Evolutionary conservation across 2,113 vertebrate species (phyloP).

Genomic region (Cynocephalus volans): DNA sequence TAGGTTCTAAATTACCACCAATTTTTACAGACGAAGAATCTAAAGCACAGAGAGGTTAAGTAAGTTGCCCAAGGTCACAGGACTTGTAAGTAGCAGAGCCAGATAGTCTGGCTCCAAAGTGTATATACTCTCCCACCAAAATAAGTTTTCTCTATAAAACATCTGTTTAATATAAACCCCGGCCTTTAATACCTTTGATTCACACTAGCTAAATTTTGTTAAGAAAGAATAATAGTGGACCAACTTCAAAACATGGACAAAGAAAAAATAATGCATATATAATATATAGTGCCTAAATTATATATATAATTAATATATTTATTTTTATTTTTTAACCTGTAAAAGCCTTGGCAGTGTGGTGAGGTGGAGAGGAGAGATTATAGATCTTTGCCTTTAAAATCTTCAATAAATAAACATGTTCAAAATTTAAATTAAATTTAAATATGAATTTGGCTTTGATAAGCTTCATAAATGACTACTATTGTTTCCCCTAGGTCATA

Average conservation of each 20-base stretch:
- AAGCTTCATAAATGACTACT: conserved; percentile 34
- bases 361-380: background rate
- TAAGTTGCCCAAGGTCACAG: conserved; percentile 58
- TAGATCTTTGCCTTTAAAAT: background rate
- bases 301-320: background rate
- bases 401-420: background rate
- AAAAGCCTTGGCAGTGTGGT: background rate
- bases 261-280: background rate
- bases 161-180: background rate
- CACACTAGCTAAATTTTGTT: background rate
- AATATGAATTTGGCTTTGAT: conserved; percentile 47
- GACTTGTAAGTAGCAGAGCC: background rate
- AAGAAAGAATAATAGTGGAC: background rate
- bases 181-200: background rate
- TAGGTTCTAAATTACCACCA: background rate
- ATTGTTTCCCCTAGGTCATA: background rate
- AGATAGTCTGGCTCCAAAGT: conserved; percentile 50
- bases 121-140: background rate
- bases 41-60: conserved; percentile 67
- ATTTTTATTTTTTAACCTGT: background rate
- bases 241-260: background rate
- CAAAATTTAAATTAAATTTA: conserved; percentile 45
- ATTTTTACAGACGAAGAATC: background rate
- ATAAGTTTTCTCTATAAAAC: background rate
- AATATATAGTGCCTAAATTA: no score